phyloP scores from a whole-genome alignment of 2,797 vertebrate species.

The Lacerta agilis region DNA sequence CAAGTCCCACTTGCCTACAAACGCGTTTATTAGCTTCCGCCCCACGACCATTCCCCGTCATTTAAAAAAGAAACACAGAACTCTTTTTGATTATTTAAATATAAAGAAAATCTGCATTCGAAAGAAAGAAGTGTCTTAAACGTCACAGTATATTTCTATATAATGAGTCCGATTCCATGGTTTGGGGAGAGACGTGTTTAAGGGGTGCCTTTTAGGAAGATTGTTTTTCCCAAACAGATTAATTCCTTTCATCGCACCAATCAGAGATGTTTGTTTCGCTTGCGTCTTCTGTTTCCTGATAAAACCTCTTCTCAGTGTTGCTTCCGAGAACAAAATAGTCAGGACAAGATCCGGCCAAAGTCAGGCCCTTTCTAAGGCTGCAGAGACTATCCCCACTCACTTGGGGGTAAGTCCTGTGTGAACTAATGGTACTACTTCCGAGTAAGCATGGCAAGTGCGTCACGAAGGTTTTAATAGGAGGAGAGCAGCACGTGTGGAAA shows the following conservation, averaged over 20 bases:
- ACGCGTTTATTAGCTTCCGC: background rate
- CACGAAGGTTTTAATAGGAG: too few species aligned
- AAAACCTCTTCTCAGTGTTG: too few species aligned
- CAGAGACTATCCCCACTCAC: background rate
- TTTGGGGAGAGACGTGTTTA: constrained; percentile 31
- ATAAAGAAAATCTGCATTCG: constrained; percentile 72
- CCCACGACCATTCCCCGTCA: background rate
- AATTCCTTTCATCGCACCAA: too few species aligned
- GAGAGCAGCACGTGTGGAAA: background rate
- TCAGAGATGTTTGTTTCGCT: background rate
- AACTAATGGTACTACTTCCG: background rate
- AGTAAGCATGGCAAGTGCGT: background rate
- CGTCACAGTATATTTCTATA: constrained; percentile 49
- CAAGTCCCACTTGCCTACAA: background rate
- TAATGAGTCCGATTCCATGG: background rate
- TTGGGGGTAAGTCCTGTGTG: background rate
- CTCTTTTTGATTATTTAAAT: constrained; percentile 65
- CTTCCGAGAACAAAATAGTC: background rate
- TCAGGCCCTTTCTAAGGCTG: background rate
- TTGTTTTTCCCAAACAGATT: background rate
- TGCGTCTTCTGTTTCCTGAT: background rate
- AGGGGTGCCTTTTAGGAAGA: constrained; percentile 5
- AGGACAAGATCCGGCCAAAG: background rate
- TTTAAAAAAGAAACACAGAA: constrained; percentile 68
- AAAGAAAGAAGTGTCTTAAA: constrained; percentile 38